phyloP scores from a whole-genome alignment of 2,797 vertebrate species.

The Oreonectes daqikongensis region DNA sequence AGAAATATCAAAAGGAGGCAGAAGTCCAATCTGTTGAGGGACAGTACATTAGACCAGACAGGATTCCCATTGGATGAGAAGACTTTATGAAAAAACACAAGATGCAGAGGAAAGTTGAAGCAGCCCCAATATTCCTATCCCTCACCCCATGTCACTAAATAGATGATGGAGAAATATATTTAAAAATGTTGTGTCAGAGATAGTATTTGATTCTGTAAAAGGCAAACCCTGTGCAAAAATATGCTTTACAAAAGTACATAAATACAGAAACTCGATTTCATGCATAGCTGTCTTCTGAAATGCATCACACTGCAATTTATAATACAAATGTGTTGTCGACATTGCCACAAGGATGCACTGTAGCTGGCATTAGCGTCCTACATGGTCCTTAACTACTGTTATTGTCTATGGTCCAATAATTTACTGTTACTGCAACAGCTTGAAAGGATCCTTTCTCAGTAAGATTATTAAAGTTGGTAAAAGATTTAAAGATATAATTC shows the following conservation, averaged over 20 bases:
- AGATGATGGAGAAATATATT: background rate
- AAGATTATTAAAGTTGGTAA: too few relatives aligned
- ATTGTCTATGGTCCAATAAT: too few relatives aligned
- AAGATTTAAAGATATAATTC: too few relatives aligned
- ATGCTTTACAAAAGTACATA: too few relatives aligned
- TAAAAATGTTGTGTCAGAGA: too few relatives aligned
- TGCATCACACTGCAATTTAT: background rate
- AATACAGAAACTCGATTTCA: too few relatives aligned
- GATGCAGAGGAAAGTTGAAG: slow-evolving; percentile 57
- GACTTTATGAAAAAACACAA: slow-evolving; percentile 62
- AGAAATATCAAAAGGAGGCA: slow-evolving; percentile 74
- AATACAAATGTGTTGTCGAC: background rate
- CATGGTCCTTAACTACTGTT: background rate
- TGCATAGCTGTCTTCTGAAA: background rate
- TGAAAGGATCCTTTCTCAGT: too few relatives aligned
- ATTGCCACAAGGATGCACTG: background rate
- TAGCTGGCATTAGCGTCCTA: background rate
- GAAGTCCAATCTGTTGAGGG: slow-evolving; percentile 67
- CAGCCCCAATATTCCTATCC: slow-evolving; percentile 50
- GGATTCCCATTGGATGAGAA: slow-evolving; percentile 67
- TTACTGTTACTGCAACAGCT: too few relatives aligned
- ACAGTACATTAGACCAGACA: slow-evolving; percentile 69
- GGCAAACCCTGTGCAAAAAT: too few relatives aligned
- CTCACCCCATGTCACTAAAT: background rate
- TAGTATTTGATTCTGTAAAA: too few relatives aligned